phyloP scores from a whole-genome alignment of 2,888 invertebrate species.

The Boloria euphrosyne region DNA sequence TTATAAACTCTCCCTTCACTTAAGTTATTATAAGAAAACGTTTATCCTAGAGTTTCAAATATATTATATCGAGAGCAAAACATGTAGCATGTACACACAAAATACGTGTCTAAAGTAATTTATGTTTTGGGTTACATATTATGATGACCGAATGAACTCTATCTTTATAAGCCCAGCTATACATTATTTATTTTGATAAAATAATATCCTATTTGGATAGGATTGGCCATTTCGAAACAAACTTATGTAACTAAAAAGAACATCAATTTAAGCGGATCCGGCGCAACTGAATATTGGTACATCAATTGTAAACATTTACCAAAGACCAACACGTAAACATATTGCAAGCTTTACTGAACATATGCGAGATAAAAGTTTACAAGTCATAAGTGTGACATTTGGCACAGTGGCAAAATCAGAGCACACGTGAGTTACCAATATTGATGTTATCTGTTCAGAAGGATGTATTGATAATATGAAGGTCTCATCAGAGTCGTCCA shows the following conservation, averaged over 20 bases:
- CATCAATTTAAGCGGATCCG: no score
- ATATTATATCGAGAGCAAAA: not conserved
- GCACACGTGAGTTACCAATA: conserved; percentile 40
- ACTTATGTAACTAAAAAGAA: no score
- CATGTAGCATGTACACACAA: no score
- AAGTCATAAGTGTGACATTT: conserved; percentile 24
- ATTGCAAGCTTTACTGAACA: not conserved
- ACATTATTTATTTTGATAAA: not conserved
- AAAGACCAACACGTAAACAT: not conserved
- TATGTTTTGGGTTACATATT: no score
- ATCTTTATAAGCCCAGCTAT: no score
- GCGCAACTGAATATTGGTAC: no score
- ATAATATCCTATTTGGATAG: no score
- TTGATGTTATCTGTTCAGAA: conserved; percentile 45
- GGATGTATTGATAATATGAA: conserved; percentile 58
- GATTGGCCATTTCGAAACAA: no score
- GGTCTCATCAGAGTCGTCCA: conserved; percentile 64
- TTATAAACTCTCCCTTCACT: conserved; percentile 62
- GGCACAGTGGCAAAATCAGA: conserved; percentile 25
- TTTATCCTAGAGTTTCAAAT: conserved; percentile 2
- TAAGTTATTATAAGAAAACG: conserved; percentile 4
- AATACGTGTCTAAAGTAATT: no score
- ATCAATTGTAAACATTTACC: not conserved
- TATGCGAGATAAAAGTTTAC: conserved; percentile 27
- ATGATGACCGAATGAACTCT: no score